Percentiles rank a stretch among this genome's conserved stretches.
phyloP scores from a whole-genome alignment of 2,797 vertebrate species.

The Periophthalmus magnuspinnatus region DNA sequence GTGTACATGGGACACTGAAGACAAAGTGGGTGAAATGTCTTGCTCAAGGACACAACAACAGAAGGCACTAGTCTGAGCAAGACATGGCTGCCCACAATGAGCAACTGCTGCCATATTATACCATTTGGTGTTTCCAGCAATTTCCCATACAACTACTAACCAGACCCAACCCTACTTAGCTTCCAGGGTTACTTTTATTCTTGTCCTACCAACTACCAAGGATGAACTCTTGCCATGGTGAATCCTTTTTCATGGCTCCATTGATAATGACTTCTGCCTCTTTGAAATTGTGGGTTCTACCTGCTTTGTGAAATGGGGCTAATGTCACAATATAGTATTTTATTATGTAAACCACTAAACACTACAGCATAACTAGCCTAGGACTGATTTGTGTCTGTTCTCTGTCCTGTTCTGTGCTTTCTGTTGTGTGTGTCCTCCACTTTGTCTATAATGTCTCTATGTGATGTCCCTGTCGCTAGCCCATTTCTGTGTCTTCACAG shows the following conservation, averaged over 20 bases:
- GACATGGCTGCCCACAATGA: neutral
- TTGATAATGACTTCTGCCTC: no score
- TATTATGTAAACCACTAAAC: slow-evolving; percentile 23
- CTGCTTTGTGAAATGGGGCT: neutral
- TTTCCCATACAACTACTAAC: neutral
- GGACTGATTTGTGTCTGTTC: slow-evolving; percentile 48
- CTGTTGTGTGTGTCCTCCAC: slow-evolving; percentile 34
- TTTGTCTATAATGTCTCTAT: slow-evolving; percentile 32
- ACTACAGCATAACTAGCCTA: slow-evolving; percentile 9
- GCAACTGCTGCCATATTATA: neutral
- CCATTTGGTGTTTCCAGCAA: no score
- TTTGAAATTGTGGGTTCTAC: no score
- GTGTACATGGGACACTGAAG: neutral
- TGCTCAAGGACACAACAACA: neutral
- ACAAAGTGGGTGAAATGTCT: neutral
- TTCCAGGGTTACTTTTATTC: no score
- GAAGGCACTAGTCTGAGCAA: neutral
- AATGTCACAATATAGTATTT: neutral
- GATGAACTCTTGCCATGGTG: no score
- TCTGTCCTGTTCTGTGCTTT: slow-evolving; percentile 52
- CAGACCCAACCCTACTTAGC: no score
- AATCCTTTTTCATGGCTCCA: no score
- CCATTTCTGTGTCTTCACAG: slow-evolving; percentile 83
- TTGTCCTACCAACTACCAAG: no score
- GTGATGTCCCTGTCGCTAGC: slow-evolving; percentile 65